Evolutionary conservation across 2,888 invertebrate genomes (phyloP).

Genomic region (Limenitis camilla): DNA sequence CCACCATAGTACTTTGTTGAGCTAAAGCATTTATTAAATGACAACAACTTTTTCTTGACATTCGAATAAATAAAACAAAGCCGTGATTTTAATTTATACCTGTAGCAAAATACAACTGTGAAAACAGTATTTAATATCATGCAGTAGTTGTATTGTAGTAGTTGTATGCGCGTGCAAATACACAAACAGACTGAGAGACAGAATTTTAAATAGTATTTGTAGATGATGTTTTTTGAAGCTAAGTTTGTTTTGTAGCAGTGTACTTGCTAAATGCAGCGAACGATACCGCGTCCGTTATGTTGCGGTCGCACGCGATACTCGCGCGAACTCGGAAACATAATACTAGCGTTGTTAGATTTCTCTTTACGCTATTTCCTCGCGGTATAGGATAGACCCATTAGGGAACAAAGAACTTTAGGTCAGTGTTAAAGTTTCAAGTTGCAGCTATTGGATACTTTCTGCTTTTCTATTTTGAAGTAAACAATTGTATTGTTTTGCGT

Average conservation of each 20-base stretch:
- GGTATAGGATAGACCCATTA: constrained; percentile 19
- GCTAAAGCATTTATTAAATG: too few species aligned
- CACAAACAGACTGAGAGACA: not conserved
- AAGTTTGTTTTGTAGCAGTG: constrained; percentile 4
- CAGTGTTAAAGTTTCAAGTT: constrained; percentile 20
- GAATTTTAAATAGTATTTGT: not conserved
- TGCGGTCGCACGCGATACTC: constrained; percentile 44
- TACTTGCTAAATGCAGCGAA: constrained; percentile 9
- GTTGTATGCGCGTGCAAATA: too few species aligned
- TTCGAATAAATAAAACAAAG: too few species aligned
- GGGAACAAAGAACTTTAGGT: constrained; percentile 19
- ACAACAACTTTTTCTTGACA: too few species aligned
- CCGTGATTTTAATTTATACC: too few species aligned
- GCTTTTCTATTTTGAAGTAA: not conserved
- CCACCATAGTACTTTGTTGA: too few species aligned
- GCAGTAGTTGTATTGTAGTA: too few species aligned
- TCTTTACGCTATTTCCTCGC: constrained; percentile 18
- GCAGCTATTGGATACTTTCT: constrained; percentile 4
- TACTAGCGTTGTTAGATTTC: constrained; percentile 20
- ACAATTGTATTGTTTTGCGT: too few species aligned
- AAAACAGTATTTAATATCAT: too few species aligned
- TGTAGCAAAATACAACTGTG: too few species aligned
- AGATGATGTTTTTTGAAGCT: too few species aligned
- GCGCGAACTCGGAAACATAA: constrained; percentile 32
- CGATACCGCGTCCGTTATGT: constrained; percentile 39